Evolutionary conservation across 2,797 vertebrate species (phyloP), one percentile per base, ranked within the genome.

Genomic region (Hydrolagus colliei): DNA sequence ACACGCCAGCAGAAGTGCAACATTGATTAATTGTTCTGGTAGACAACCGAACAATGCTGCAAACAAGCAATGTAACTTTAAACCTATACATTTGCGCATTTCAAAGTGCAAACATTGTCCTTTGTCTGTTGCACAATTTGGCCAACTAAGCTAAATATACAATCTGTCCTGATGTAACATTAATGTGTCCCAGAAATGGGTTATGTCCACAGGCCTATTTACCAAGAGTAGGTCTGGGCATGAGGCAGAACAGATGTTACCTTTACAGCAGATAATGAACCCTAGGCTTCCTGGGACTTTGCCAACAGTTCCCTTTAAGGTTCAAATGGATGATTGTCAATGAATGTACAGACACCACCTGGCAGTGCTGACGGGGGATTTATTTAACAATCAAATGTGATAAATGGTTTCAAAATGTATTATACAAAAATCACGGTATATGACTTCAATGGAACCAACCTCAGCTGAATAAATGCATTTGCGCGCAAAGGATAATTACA

Each of bases 271-370:
- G 88, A 90, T 90, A 92, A 91, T 89, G 92, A 86, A 91, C 87
- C 89, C 90, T 87, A 67, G 3, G 89, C 90, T 86, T 78, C 9
- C 86, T 92, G 94, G 91, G 89, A n/a, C 73, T 0, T 86, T 87
- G 92, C 93, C 92, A 92, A 88, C 87, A 87, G 89, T 86, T 87
- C 87, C 88, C 88, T 87, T 88, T 86, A 27, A 88, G 89, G 89
- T 88, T 85, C 89, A 73, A 89, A 22, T 67, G 89, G 87, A 88
- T 88, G 89, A 89, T 89, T 92, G 92, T 91, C 91, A 90, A 89
- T 86, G 86, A 88, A 87, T 1, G 88, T 92, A 91, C 93, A 94
- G 93, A 93, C 93, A 93, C 93, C 91, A 91, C 88, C 88, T 10
- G 35, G 87, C 18, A 74, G 67, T 88, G 88, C 88, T 78, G 10